Base-by-base conservation (phyloP, 2,797 vertebrate genomes). In the Scomberomorus guttatus region DNA sequence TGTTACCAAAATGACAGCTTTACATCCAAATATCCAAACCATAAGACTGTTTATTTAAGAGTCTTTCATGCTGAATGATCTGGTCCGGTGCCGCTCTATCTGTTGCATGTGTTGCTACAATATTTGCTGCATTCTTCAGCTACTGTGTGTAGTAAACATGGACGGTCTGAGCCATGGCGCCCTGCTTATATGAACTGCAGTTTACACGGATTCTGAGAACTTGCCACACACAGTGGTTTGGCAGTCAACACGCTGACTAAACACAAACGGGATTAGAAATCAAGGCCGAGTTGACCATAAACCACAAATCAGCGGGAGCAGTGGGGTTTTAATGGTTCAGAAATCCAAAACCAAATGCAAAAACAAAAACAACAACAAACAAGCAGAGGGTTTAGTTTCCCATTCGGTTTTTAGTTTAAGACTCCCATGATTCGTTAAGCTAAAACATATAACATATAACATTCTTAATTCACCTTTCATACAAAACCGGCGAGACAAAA, bases 41-140 rank as follows among this genome's bases (percentile, higher is more conserved):
- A 18, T 12, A 8, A 57, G 37, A 42, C 29, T 50, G 25, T 39
- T 52, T 17, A 58, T 14, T 22, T 3, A 20, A 58, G 13, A n/a
- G 46, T 22, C 34, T 48, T 20, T 63, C 8, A 22, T 22, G 29
- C 50, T 34, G 73, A 58, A n/a, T n/a, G 24, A 5, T 17, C 34
- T 42, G 48, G 13, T 27, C 46, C 3, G 2, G n/a, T 50, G 77
- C 54, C 10, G 37, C 67, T 48, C 42, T 39, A 5, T 59, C 39
- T 56, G 0, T 13, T 56, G 63, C 60, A 6, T 25, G 72, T 48
- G 83, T 52, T 86, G 90, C 91, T 93, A 92, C 87, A 79, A 75
- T 69, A 48, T 76, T 50, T 75, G 66, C 87, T 91, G 82, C 75
- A 22, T 82, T 58, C 39, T 72, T 81, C 68, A 87, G 88, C 88